These are phyloP conservation scores for Aspidoscelis tigris DNA, from an alignment of 2,113 vertebrate genomes.

Conservation along the genomic window DNA sequence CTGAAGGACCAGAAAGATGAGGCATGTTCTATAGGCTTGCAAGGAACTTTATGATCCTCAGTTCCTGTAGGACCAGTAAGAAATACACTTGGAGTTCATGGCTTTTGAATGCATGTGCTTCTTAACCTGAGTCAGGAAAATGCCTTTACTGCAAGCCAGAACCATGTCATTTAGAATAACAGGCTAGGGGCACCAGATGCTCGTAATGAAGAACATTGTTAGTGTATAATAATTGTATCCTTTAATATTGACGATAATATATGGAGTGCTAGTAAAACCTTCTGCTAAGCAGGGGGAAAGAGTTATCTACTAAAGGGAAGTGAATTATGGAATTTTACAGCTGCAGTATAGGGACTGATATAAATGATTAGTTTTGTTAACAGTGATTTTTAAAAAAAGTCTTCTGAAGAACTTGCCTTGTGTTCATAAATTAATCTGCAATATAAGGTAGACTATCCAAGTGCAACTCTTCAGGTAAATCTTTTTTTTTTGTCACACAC, in stretches of 20 bases:
- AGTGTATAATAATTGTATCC: conserved; percentile 65
- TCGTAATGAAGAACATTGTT: conserved; percentile 55
- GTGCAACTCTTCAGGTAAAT: conserved; percentile 63
- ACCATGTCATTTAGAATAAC: conserved; percentile 53
- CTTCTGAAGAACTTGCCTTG: conserved; percentile 70
- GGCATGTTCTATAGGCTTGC: neutral
- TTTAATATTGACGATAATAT: conserved; percentile 62
- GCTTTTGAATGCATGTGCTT: too few species aligned
- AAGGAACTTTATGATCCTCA: neutral
- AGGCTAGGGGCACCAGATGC: conserved; percentile 46
- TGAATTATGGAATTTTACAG: conserved; percentile 72
- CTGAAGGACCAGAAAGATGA: too few species aligned
- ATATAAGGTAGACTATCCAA: conserved; percentile 61
- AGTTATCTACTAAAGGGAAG: conserved; percentile 55
- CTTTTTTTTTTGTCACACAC: conserved; percentile 64
- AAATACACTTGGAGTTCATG: neutral
- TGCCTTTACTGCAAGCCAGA: conserved; percentile 19
- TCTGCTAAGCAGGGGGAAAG: conserved; percentile 42
- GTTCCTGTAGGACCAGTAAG: neutral
- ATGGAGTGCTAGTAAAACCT: conserved; percentile 49
- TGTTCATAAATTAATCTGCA: conserved; percentile 74
- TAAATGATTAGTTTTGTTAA: conserved; percentile 55
- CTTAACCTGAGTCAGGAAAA: neutral
- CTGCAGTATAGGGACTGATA: conserved; percentile 64
- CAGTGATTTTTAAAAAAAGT: conserved; percentile 67